Evolutionary conservation across 2,888 invertebrate species (phyloP), one percentile per base, ranked within the genome.

Genomic region (Caenorhabditis doughertyi): DNA sequence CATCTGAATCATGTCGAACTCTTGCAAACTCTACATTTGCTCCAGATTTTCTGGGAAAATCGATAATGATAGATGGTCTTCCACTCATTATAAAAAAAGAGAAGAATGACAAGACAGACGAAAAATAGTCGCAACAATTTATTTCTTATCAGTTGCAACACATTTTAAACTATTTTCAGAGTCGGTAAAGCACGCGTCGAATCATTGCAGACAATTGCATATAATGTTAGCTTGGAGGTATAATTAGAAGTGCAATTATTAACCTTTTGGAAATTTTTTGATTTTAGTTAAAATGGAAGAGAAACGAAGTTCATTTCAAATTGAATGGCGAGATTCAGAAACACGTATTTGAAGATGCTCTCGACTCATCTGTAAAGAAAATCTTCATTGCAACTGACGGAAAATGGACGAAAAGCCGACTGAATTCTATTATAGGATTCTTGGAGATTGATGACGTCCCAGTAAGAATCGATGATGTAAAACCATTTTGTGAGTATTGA

Each of bases 251-350:
- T 9, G 18, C 5, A 32, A 32, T 7, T 32, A 7, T n/a, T 39
- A 16, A 23, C 16, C 11, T 8, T 47, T 32, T 16, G 11, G 23
- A n/a, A 35, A 27, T 21, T 49, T 27, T n/a, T 8, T 25, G 16
- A 16, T 60, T 82, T 60, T 71, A 77, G 79, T 39, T 83, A 21
- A 79, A 67, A 71, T 83, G 83, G 83, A 72, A 68, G 29, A 27
- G 74, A 32, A 73, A 79, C 27, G 76, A 83, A 47, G 42, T 83
- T 39, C 42, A 70, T 18, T 73, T 83, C 74, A 83, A 79, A 11
- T 21, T 83, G 53, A 83, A 83, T 27, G 83, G 83, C 11, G 83
- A 83, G 29, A 42, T 67, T 32, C 82, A 82, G 29, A 82, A 73
- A n/a, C n/a, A 49, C 25, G 64, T 60, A 18, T 70, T 79, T 29